Percentiles rank a stretch among this genome's conserved stretches.
Evolutionary conservation across 2,888 invertebrate species (phyloP).

Genomic region (Andrena bucephala): DNA sequence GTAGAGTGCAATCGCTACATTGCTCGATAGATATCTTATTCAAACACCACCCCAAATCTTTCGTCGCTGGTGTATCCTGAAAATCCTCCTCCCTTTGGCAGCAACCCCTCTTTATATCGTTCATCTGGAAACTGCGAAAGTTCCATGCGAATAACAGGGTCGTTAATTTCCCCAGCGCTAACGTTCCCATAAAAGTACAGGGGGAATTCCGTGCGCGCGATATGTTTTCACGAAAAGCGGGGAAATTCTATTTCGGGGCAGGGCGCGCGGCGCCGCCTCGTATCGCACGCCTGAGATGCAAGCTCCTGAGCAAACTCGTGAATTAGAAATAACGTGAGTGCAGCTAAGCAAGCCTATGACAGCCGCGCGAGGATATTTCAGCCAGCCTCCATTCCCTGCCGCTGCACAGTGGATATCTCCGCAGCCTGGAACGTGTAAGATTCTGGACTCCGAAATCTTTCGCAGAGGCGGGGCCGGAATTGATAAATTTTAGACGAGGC

Average conservation of each 20-base stretch:
- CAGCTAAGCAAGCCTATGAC: slow-evolving; percentile 51
- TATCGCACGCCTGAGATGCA: slow-evolving; percentile 50
- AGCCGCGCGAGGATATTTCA: slow-evolving; percentile 43
- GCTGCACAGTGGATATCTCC: slow-evolving; percentile 1
- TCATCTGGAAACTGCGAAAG: neutral
- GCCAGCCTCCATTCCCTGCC: neutral
- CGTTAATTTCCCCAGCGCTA: neutral
- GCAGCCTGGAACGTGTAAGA: slow-evolving; percentile 13
- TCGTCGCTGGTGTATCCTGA: neutral
- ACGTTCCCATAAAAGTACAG: slow-evolving; percentile 21
- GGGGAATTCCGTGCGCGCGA: slow-evolving; percentile 19
- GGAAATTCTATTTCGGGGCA: slow-evolving; percentile 50
- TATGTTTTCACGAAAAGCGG: slow-evolving; percentile 32
- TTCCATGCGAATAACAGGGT: neutral
- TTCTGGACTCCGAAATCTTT: slow-evolving; percentile 27
- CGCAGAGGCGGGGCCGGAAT: neutral
- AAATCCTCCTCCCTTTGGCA: neutral
- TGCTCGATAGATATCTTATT: neutral
- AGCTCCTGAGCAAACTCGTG: slow-evolving; percentile 68
- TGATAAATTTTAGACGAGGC: neutral
- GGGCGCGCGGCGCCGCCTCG: slow-evolving; percentile 30
- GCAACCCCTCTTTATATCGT: neutral
- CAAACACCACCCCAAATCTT: neutral
- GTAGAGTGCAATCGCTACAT: too few relatives aligned
- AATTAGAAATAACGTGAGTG: slow-evolving; percentile 74